phyloP scores from a whole-genome alignment of 2,113 vertebrate genomes.

The Cochlearius cochlearius region DNA sequence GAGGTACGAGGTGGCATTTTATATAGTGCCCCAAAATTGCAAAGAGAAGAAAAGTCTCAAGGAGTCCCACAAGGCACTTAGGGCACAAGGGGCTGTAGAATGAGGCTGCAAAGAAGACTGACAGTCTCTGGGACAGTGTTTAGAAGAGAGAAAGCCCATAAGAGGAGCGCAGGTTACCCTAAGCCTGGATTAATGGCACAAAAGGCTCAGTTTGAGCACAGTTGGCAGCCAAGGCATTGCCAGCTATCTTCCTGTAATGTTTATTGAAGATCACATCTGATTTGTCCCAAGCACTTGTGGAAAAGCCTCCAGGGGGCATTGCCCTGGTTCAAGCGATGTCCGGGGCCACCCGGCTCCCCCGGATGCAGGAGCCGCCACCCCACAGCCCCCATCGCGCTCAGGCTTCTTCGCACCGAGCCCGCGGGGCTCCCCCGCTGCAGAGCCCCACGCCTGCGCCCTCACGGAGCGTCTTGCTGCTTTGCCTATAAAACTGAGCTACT shows the following conservation, averaged over 20 bases:
- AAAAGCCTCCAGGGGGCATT: background rate
- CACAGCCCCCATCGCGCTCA: rapidly evolving
- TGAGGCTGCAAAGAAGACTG: rapidly evolving
- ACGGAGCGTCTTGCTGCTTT: background rate
- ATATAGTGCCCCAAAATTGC: background rate
- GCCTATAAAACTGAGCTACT: background rate
- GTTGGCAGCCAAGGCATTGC: background rate
- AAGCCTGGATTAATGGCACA: background rate
- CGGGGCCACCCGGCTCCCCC: too few species aligned
- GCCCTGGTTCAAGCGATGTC: rapidly evolving
- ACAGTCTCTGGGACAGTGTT: background rate
- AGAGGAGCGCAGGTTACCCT: rapidly evolving
- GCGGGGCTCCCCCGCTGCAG: background rate
- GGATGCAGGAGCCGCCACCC: background rate
- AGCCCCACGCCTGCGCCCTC: too few species aligned
- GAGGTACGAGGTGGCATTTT: rapidly evolving
- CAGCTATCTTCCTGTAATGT: background rate
- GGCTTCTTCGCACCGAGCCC: background rate
- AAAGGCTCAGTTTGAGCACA: background rate
- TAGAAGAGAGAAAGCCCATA: background rate
- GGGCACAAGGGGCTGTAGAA: too few species aligned
- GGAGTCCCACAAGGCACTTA: rapidly evolving
- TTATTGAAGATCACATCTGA: background rate
- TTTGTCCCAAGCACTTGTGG: background rate
- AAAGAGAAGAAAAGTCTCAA: background rate